Percentiles rank a stretch among this genome's conserved stretches.
These are phyloP conservation scores for Pogonus chalceus DNA, from an alignment of 1,140 invertebrate genomes.

Conservation along the genomic window DNA sequence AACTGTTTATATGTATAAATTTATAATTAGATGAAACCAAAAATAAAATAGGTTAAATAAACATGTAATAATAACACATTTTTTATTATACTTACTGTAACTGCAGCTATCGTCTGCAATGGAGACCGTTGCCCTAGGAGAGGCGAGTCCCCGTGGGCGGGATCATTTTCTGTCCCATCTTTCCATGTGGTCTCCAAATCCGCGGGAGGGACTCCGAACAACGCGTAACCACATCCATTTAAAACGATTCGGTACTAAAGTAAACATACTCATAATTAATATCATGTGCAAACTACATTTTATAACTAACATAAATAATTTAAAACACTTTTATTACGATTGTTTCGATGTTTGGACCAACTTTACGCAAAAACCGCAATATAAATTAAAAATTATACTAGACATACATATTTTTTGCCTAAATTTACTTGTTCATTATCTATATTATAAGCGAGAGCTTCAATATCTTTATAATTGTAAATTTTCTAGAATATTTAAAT, in stretches of 20 bases:
- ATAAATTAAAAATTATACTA: constrained; percentile 12
- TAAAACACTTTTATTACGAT: too few species aligned
- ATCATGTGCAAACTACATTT: background rate
- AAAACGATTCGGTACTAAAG: constrained; percentile 69
- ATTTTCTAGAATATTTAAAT: too few species aligned
- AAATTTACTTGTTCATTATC: too few species aligned
- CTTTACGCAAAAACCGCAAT: too few species aligned
- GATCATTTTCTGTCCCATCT: constrained; percentile 47
- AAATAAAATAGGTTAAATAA: background rate
- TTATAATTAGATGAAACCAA: constrained; percentile 8
- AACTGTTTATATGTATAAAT: too few species aligned
- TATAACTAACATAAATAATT: too few species aligned
- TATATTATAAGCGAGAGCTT: too few species aligned
- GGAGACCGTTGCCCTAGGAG: constrained; percentile 29
- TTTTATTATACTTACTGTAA: constrained; percentile 27
- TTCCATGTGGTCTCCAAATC: constrained; percentile 62
- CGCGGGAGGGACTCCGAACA: constrained; percentile 61
- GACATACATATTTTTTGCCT: too few species aligned
- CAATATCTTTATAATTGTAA: too few species aligned
- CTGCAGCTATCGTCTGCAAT: constrained; percentile 32
- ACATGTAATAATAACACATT: constrained; percentile 11
- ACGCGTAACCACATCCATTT: constrained; percentile 63
- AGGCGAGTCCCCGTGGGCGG: constrained; percentile 39
- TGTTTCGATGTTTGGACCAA: too few species aligned
- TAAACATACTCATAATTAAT: constrained; percentile 24